phyloP scores from a whole-genome alignment of 2,113 vertebrate species.

The Pelvicachromis taeniatus region DNA sequence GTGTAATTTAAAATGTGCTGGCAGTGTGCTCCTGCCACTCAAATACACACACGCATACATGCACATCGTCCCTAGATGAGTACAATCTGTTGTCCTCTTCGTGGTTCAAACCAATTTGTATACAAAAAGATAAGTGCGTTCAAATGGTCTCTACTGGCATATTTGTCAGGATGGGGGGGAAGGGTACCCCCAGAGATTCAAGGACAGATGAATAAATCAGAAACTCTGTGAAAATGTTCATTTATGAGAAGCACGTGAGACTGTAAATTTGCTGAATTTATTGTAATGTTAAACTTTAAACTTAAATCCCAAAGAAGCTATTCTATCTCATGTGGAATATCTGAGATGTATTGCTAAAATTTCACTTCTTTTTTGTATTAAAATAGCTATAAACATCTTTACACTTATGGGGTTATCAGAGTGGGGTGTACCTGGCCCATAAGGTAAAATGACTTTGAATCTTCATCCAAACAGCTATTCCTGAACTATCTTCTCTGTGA shows the following conservation, averaged over 20 bases:
- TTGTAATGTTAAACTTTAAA: not conserved
- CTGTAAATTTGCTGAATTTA: not conserved
- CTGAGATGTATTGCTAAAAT: not conserved
- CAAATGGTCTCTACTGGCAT: not conserved
- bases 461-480: not conserved
- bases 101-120: conserved; percentile 42
- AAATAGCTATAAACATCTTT: not conserved
- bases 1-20: conserved; percentile 41
- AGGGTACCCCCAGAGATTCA: not conserved
- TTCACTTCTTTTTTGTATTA: not conserved
- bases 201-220: not conserved
- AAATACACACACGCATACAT: conserved; percentile 13
- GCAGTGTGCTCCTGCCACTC: conserved; percentile 29
- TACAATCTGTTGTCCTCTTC: conserved; percentile 27
- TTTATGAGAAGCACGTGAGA: not conserved
- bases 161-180: not conserved
- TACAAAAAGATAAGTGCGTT: conserved; percentile 33
- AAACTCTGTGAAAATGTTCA: not conserved
- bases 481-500: not conserved
- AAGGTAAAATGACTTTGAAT: not conserved
- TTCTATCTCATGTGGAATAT: not conserved
- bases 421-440: not conserved
- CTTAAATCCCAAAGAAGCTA: not conserved
- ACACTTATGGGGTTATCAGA: not conserved
- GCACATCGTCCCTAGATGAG: conserved; percentile 2